Evolutionary conservation across 1,140 invertebrate species (phyloP), one percentile per base, ranked within the genome.

Genomic region (Dufourea novaeangliae): DNA sequence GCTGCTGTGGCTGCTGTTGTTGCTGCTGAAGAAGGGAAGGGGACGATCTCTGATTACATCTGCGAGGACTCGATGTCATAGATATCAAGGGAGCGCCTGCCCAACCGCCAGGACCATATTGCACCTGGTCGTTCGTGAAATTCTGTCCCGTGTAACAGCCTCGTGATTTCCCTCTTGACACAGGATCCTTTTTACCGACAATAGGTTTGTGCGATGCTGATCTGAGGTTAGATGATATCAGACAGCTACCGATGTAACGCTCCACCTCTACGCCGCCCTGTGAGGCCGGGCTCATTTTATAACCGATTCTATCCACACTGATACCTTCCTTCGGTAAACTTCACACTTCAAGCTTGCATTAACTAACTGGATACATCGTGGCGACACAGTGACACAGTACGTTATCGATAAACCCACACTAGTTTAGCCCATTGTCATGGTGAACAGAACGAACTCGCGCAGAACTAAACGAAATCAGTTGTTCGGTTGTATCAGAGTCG

Each of bases 81-180:
- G 95, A 95, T 82, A 96, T 95, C 32, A 96, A 93, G 11, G 95
- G 95, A 68, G 95, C 94, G 72, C 95, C 95, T 10, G 95, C 93
- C 94, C 95, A 96, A 62, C 94, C 88, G 4, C 87, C 86, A 32
- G 85, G 85, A 12, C 67, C 84, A 72, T 88, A 89, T 20, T 88
- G 85, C 69, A 85, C 73, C 78, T 90, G 88, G 70, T 59, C 14
- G 41, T 59, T 64, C 5, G 41, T 29, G 68, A 73, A 90, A 72
- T 71, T 86, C 56, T 85, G 86, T 0, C 62, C 79, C 7, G 67
- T 57, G 54, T 88, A 89, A 34, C 56, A 73, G 7, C 72, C 54
- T 14, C 78, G 78, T n/a, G 61, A 39, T 11, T 83, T 84, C 22
- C 56, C 76, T 34, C 67, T 64, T 25, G 74, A 5, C 57, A 67